Evolutionary conservation across 2,113 vertebrate genomes (phyloP).

Genomic region (Mola mola): DNA sequence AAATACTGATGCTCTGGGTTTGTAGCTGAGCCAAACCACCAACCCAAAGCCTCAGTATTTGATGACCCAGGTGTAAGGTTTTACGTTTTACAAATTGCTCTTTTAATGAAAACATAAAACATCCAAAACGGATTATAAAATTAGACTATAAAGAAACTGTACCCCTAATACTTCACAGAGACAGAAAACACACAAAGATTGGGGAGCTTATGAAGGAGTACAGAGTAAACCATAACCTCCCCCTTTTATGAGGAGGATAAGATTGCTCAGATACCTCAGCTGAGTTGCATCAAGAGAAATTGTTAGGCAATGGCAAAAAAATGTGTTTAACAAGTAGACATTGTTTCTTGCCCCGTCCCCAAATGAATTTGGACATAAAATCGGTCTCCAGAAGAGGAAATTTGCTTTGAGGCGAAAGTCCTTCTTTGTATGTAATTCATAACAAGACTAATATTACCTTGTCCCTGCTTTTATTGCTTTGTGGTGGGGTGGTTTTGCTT

Average conservation of each 20-base stretch:
- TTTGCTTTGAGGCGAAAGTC: slow-evolving; percentile 27
- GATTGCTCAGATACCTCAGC: slow-evolving; percentile 23
- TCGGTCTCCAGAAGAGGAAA: slow-evolving; percentile 29
- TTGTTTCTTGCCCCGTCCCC: slow-evolving; percentile 25
- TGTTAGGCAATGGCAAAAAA: too few relatives aligned
- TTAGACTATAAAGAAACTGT: too few relatives aligned
- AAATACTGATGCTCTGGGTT: too few relatives aligned
- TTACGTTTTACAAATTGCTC: too few relatives aligned
- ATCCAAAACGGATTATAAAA: too few relatives aligned
- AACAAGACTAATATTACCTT: slow-evolving; percentile 36
- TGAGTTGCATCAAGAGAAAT: slow-evolving; percentile 27
- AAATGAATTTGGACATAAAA: slow-evolving; percentile 50
- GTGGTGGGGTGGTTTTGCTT: slow-evolving; percentile 15
- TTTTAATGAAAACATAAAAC: too few relatives aligned
- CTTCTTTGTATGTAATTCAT: slow-evolving; percentile 40
- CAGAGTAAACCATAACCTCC: slow-evolving; percentile 32
- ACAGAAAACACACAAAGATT: slow-evolving; percentile 29
- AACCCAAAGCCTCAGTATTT: too few relatives aligned
- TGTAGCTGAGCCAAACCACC: too few relatives aligned
- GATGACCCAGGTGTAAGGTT: too few relatives aligned
- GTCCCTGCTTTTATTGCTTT: slow-evolving; percentile 48
- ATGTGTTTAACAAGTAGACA: slow-evolving; percentile 13
- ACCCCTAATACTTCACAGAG: slow-evolving; percentile 9
- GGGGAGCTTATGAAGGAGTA: slow-evolving; percentile 30
- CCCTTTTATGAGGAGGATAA: slow-evolving; percentile 18